Evolutionary conservation across 2,888 invertebrate genomes (phyloP).

Genomic region (Trichopoda pennipes): DNA sequence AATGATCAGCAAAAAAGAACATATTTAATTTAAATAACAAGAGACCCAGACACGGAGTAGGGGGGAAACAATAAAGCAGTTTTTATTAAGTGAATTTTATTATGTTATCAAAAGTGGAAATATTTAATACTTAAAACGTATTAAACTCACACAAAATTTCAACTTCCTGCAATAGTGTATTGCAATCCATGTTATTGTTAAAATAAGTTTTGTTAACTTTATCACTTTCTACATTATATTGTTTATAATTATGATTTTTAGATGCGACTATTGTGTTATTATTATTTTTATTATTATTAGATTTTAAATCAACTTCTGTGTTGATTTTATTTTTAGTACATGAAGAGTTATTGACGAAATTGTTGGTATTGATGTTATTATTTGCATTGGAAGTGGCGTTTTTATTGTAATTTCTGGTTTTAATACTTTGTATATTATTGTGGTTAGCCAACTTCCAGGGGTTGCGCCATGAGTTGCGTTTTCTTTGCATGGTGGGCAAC

Average conservation of each 20-base stretch:
- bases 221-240: constrained; percentile 2
- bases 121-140: neutral
- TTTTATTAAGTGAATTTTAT: neutral
- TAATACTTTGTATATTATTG: constrained; percentile 56
- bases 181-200: neutral
- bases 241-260: constrained; percentile 30
- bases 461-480: constrained; percentile 76
- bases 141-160: constrained; percentile 45
- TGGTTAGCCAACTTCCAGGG: constrained; percentile 71
- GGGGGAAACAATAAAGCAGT: neutral
- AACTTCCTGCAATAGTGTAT: constrained; percentile 8
- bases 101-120: constrained; percentile 11
- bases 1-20: neutral
- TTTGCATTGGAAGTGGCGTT: constrained; percentile 29
- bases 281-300: too few relatives aligned
- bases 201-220: constrained; percentile 9
- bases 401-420: constrained; percentile 41
- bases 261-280: neutral
- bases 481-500: constrained; percentile 71
- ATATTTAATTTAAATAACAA: neutral
- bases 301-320: neutral
- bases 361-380: neutral
- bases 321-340: constrained; percentile 27
- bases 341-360: constrained; percentile 43
- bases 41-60: neutral